Evolutionary conservation across 2,113 vertebrate species (phyloP), one percentile per base, ranked within the genome.

Genomic region (Muscicapa adusta): DNA sequence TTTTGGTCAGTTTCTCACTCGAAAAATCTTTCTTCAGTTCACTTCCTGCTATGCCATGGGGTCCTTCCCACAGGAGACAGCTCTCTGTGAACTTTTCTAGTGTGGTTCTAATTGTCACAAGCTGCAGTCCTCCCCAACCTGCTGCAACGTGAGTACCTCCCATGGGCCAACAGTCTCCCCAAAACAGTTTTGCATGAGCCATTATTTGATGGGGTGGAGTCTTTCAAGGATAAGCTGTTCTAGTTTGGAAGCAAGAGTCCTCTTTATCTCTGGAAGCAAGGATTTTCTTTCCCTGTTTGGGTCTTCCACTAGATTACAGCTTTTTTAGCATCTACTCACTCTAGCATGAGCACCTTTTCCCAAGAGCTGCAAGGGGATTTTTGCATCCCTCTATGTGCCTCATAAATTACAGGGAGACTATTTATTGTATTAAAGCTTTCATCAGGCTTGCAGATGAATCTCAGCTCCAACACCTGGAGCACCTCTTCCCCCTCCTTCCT

Each of bases 41-140:
- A 9, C 4, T 50, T 33, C 19, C 16, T 75, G 43, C 43, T 19
- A 1, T 38, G 12, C 5, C 1, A 0, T 48, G 34, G 12, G 12
- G 5, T 61, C 16, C 28, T 33, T 61, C 22, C 20, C 20, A 24
- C 4, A 5, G 42, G 54, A 58, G 15, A 60, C n/a, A 60, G 15
- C 24, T 31, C 28, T 60, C 28, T 29, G 12, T 48, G 26, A 38
- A 36, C 22, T 60, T 60, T 48, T 25, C 15, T 48, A 25, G 20
- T 1, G 2, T 8, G 16, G 22, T 40, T 76, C 34, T 40, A 26
- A 26, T n/a, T 61, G 15, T 50, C 45, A 26, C 1, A 1, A 12
- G 17, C 15, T 31, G 6, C 22, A n/a, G 28, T 50, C 28, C 20
- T 2, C 0, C 9, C 20, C 4, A 2, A 60, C 43, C 20, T 60